A percentile compares a stretch with the other conserved stretches of the same genome.
These are phyloP conservation scores for Drosophila conformis DNA, from an alignment of 2,888 invertebrate genomes.

Conservation along the genomic window DNA sequence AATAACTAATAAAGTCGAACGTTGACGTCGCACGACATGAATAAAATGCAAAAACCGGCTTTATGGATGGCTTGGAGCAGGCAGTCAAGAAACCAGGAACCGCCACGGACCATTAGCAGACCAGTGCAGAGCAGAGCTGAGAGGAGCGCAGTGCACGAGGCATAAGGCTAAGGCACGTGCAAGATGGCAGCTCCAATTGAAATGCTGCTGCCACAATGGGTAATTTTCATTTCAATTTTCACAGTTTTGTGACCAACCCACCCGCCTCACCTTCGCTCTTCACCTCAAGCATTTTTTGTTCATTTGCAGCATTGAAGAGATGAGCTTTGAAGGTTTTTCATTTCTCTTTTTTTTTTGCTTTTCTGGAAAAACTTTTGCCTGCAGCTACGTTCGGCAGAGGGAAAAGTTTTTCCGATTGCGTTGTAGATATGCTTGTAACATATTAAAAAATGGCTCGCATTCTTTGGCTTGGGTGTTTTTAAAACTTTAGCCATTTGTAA, in stretches of 20 bases:
- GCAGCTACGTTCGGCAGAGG: conserved; percentile 50
- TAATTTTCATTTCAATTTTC: conserved; percentile 82
- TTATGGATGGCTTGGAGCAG: conserved; percentile 12
- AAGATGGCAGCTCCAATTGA: conserved; percentile 71
- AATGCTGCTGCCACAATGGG: conserved; percentile 75
- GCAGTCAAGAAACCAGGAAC: conserved; percentile 26
- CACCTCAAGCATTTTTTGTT: conserved; percentile 53
- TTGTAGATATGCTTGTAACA: conserved; percentile 49
- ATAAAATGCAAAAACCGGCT: conserved; percentile 60
- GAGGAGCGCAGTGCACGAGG: conserved; percentile 25
- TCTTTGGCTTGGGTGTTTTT: conserved; percentile 32
- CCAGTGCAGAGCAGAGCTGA: background rate
- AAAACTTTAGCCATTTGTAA: conserved; percentile 43
- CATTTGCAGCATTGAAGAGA: conserved; percentile 58
- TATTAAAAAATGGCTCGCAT: conserved; percentile 54
- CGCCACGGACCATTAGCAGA: conserved; percentile 54
- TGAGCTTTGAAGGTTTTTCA: background rate
- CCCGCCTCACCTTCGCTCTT: background rate
- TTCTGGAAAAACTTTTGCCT: conserved; percentile 69
- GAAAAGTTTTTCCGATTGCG: conserved; percentile 35
- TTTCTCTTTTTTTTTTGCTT: conserved; percentile 5
- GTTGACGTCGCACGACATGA: conserved; percentile 62
- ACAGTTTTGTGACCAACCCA: conserved; percentile 53
- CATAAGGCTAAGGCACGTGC: conserved; percentile 62
- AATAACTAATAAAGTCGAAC: conserved; percentile 83